Conservation (phyloP, 2,113 vertebrate genomes). For the Neopipo cinnamomea region DNA sequence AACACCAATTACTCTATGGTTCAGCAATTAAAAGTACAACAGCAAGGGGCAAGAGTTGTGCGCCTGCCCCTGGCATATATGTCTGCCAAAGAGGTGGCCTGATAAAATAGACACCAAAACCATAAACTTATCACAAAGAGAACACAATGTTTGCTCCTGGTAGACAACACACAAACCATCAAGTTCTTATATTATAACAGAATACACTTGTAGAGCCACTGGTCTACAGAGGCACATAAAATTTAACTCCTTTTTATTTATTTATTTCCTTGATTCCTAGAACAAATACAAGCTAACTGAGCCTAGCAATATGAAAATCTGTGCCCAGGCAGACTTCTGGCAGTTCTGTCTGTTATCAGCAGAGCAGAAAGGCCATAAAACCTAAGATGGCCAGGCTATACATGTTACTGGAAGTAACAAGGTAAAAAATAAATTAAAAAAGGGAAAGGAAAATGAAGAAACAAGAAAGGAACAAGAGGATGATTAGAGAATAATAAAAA, state of each 20-base stretch:
- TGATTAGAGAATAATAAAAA: background rate
- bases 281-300: background rate
- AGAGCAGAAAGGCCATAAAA: background rate
- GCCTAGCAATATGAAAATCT: background rate
- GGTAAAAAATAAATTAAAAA: background rate
- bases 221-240: background rate
- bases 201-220: background rate
- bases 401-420: background rate
- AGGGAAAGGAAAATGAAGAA: background rate
- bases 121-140: background rate
- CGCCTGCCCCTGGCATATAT: background rate
- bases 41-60: background rate
- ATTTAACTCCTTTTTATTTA: background rate
- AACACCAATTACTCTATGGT: background rate
- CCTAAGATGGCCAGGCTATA: background rate
- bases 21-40: background rate
- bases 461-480: background rate
- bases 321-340: background rate
- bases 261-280: background rate
- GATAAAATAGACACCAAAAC: background rate
- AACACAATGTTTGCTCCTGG: background rate
- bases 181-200: background rate
- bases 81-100: background rate
- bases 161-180: background rate
- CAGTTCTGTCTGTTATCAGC: background rate